Base-by-base conservation (phyloP, 1,140 invertebrate species). In the Tribolium madens region DNA sequence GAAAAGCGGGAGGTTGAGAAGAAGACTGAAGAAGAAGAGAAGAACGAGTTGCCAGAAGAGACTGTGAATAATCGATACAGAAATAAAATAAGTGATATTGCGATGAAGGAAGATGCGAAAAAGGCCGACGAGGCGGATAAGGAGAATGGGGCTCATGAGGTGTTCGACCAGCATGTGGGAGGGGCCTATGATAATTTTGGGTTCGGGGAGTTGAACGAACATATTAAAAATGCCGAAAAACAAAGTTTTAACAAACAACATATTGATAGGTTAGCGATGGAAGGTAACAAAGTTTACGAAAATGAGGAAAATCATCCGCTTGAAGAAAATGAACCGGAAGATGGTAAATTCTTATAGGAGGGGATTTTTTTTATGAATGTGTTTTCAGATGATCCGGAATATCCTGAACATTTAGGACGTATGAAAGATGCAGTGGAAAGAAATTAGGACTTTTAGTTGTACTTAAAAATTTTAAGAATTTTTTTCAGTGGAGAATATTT, bases 131-230 rank as follows among this genome's bases (percentile, higher is more conserved):
- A 81, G 10, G 68, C 64, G 15, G 81, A 85, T 15, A 83, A 82
- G 18, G 84, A 85, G 52, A 84, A 85, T 71, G 81, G 52, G 7
- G 84, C 82, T 2, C 78, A 83, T 26, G 83, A 84, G 81, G 79
- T 79, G 2, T 80, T 84, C 36, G 84, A 84, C 17, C 47, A 72
- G 12, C 26, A 52, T 47, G 46, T 21, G 4, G 50, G 50, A 21
- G 50, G 50, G 14, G 36, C 21, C 0, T 48, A 74, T 53, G 53
- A 74, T 14, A 64, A 74, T 47, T 26, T 57, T n/a, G 73, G 18
- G n/a, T 53, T 53, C 7, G 53, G 50, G 10, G 36, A 57, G 12
- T 13, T 15, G 18, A 57, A 15, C 3, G 73, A 74, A 5, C 14
- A 15, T 7, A 31, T 73, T 1, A 73, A 73, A 15, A 47, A 53